phyloP scores from a whole-genome alignment of 1,140 invertebrate genomes.

The Neodiprion fabricii region DNA sequence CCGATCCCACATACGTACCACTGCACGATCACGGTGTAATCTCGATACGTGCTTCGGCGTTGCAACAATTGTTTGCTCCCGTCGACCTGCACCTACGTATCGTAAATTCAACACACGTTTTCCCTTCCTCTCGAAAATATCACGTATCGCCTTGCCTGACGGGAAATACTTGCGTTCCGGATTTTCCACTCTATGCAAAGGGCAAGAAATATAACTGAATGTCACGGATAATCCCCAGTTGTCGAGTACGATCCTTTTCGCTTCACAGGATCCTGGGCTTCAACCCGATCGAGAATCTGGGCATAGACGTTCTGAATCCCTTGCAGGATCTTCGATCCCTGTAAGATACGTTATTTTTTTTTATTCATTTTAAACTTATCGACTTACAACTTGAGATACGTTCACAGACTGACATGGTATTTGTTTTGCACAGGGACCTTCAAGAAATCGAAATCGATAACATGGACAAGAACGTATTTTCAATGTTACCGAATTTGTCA shows the following conservation, averaged over 20 bases:
- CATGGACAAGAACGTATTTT: conserved; percentile 64
- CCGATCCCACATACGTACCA: neutral
- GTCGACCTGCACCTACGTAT: neutral
- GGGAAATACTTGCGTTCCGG: neutral
- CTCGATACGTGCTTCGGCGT: neutral
- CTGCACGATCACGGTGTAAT: neutral
- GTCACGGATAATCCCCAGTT: neutral
- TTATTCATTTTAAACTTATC: too few relatives aligned
- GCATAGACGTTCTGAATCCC: conserved; percentile 34
- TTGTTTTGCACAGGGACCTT: conserved; percentile 49
- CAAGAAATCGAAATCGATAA: conserved; percentile 66
- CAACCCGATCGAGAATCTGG: conserved; percentile 44
- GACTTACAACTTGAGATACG: neutral
- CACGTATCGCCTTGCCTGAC: neutral
- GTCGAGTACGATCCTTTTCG: neutral
- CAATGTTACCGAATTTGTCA: conserved; percentile 60
- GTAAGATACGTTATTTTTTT: conserved; percentile 37
- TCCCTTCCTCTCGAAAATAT: neutral
- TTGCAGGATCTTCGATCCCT: conserved; percentile 49
- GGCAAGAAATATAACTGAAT: neutral
- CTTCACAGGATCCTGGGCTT: conserved; percentile 45
- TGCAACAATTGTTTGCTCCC: neutral
- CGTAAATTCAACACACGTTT: neutral
- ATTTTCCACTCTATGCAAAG: neutral
- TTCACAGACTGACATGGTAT: conserved; percentile 14